These are phyloP conservation scores for Idaea aversata DNA, from an alignment of 2,888 invertebrate species.

Conservation along the genomic window DNA sequence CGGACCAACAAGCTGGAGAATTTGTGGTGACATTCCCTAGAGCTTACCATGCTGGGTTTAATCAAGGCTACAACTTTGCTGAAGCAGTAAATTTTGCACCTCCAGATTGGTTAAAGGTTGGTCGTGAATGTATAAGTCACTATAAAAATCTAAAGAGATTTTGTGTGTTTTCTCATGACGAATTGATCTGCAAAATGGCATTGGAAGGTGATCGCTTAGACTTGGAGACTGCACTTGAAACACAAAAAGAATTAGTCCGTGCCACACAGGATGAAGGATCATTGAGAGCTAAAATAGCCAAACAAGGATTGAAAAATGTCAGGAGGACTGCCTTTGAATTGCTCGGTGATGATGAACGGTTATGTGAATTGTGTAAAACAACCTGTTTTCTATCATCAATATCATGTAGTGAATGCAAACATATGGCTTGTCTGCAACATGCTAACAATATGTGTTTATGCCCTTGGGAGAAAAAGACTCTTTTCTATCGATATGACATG, in stretches of 20 bases:
- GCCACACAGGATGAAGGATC: slow-evolving; percentile 79
- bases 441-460: slow-evolving; percentile 82
- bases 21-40: slow-evolving; percentile 90
- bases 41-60: slow-evolving; percentile 90
- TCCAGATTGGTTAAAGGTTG: slow-evolving; percentile 87
- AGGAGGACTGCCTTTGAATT: slow-evolving; percentile 84
- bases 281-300: slow-evolving; percentile 57
- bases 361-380: slow-evolving; percentile 87
- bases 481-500: slow-evolving; percentile 84
- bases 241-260: slow-evolving; percentile 83
- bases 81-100: slow-evolving; percentile 93
- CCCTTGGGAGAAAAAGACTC: slow-evolving; percentile 66
- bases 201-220: slow-evolving; percentile 83
- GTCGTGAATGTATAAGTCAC: slow-evolving; percentile 84
- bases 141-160: slow-evolving; percentile 85
- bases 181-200: slow-evolving; percentile 88
- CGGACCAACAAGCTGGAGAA: slow-evolving; percentile 88
- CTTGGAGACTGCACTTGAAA: slow-evolving; percentile 83
- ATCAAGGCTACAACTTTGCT: slow-evolving; percentile 90
- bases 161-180: slow-evolving; percentile 91
- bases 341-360: slow-evolving; percentile 85
- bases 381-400: slow-evolving; percentile 88
- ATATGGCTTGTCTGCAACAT: slow-evolving; percentile 85
- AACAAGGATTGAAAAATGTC: slow-evolving; percentile 79
- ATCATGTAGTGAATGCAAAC: slow-evolving; percentile 79